Conservation (phyloP, 2,113 vertebrate species). For the Nycticorax nycticorax region DNA sequence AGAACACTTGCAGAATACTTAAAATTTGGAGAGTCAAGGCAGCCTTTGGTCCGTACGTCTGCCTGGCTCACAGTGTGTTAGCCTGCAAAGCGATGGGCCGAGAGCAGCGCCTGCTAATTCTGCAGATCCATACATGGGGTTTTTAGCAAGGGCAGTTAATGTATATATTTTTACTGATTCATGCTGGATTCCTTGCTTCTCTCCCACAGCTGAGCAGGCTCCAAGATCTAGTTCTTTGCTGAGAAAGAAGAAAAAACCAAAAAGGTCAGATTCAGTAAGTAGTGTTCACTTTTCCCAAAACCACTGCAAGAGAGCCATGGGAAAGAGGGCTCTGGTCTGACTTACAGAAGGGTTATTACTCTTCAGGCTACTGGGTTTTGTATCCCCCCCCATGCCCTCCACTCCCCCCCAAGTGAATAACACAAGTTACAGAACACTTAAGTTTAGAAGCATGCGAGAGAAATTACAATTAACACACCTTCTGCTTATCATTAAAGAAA, state of each 20-base stretch:
- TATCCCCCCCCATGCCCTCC: no score
- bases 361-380: background rate
- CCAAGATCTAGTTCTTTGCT: background rate
- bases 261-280: background rate
- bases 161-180: background rate
- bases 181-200: background rate
- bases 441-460: background rate
- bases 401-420: background rate
- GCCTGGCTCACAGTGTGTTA: background rate
- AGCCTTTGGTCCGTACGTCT: background rate
- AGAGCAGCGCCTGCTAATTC: background rate
- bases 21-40: no score
- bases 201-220: background rate
- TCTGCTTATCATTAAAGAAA: background rate
- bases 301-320: no score
- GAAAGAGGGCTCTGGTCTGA: background rate
- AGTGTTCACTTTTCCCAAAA: background rate
- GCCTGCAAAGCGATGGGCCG: background rate
- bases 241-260: no score
- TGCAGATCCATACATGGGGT: rapidly evolving
- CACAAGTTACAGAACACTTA: background rate
- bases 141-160: background rate
- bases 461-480: background rate
- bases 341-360: background rate
- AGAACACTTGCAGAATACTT: background rate